Conservation (phyloP, 1,140 invertebrate genomes). For the Drosophila sucinea region DNA sequence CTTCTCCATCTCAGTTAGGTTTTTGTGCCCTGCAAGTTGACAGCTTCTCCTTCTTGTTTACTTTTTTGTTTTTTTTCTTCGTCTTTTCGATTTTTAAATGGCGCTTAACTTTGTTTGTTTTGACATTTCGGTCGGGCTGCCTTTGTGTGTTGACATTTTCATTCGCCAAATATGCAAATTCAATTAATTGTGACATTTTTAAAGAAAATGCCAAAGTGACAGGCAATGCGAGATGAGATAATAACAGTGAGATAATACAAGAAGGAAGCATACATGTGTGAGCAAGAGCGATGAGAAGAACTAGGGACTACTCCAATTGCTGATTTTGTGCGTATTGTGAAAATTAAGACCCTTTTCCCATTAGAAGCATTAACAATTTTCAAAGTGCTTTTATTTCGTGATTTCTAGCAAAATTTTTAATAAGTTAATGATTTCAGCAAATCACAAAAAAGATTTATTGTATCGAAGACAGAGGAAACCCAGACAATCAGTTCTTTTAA, state of each 20-base stretch:
- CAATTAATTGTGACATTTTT: slow-evolving; percentile 73
- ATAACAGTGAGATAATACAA: background rate
- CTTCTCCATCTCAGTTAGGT: background rate
- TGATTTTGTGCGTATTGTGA: background rate
- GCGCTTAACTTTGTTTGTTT: slow-evolving; percentile 72
- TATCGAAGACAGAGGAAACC: background rate
- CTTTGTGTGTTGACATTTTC: slow-evolving; percentile 63
- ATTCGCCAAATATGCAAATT: slow-evolving; percentile 60
- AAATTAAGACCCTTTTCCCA: too few relatives aligned
- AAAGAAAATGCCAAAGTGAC: slow-evolving; percentile 42
- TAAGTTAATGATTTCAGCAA: too few relatives aligned
- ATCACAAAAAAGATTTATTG: too few relatives aligned
- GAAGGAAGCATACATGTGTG: background rate
- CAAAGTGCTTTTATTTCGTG: background rate
- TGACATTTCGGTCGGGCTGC: slow-evolving; percentile 44
- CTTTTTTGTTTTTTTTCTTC: background rate
- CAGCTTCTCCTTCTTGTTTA: slow-evolving; percentile 49
- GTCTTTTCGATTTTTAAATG: slow-evolving; percentile 58
- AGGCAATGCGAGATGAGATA: slow-evolving; percentile 7
- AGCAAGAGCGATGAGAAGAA: background rate
- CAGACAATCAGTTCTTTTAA: slow-evolving; percentile 3
- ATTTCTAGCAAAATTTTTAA: background rate
- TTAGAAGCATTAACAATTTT: too few relatives aligned
- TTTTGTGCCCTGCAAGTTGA: slow-evolving; percentile 46
- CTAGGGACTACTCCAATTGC: background rate